Evolutionary conservation across 2,113 vertebrate genomes (phyloP), one percentile per base, ranked within the genome.

Genomic region (Thalassoma bifasciatum): DNA sequence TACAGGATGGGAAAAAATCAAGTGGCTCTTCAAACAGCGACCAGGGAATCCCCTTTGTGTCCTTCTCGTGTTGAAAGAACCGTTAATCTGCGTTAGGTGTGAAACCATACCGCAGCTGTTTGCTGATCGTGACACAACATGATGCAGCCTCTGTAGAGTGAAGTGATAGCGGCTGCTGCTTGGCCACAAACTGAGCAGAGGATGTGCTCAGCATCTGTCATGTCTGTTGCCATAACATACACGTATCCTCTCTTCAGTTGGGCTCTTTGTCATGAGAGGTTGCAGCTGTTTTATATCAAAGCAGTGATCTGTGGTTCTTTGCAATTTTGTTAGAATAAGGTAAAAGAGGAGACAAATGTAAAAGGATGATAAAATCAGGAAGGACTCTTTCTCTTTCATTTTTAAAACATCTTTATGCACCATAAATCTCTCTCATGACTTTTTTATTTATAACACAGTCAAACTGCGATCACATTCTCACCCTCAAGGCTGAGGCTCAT

Each of bases 1-100:
- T 21, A 51, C 62, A 60, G 66, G 58, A 72, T 75, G 65, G 36
- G 36, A 68, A 75, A 22, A 57, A 64, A 21, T 51, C 37, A 44
- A 73, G 79, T 67, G 8, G 12, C 73, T 72, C 63, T 70, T 73
- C n/a, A 2, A 13, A 14, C 42, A 19, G 14, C 68, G 30, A 72
- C 7, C 61, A 68, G 89, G 86, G 86, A 90, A 71, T 78, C 81
- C 86, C 89, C 84, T 81, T 76, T 73, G 75, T 73, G 53, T 83
- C 66, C 81, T 17, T 19, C 68, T 60, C 22, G 7, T 53, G 13
- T 72, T 79, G 78, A 76, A 80, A 77, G 30, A 86, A 75, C 72
- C 52, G 67, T 88, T 83, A 16, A 75, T 70, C 36, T 72, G 54
- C 42, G 59, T 52, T 7, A 74, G 65, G 73, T 78, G 61, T 72